Evolutionary conservation across 2,888 invertebrate species (phyloP).

Genomic region (Biston betularia): DNA sequence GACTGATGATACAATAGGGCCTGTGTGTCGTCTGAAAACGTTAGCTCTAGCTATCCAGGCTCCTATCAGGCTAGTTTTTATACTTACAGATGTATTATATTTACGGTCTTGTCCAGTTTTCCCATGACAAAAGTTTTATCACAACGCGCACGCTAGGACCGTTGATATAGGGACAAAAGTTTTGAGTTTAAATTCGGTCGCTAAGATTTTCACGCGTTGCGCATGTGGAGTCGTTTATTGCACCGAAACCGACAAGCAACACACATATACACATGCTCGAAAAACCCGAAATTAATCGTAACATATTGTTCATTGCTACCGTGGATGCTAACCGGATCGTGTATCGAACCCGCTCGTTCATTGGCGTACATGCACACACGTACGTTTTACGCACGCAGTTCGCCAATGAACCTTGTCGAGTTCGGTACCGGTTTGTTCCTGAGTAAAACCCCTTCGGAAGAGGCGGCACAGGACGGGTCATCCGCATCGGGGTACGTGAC

Average conservation of each 20-base stretch:
- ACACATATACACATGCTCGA: constrained; percentile 64
- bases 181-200: too few species aligned
- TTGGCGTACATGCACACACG: constrained; percentile 49
- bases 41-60: background rate
- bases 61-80: too few species aligned
- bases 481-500: constrained; percentile 88
- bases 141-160: too few species aligned
- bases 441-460: constrained; percentile 96
- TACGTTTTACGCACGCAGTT: constrained; percentile 80
- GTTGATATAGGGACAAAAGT: too few species aligned
- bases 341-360: constrained; percentile 65
- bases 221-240: constrained; percentile 4
- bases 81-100: background rate
- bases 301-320: constrained; percentile 81
- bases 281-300: constrained; percentile 63
- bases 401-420: constrained; percentile 98
- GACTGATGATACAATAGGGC: background rate
- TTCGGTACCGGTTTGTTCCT: constrained; percentile 97
- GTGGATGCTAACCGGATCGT: constrained; percentile 78
- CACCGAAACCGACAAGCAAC: constrained; percentile 44
- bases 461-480: constrained; percentile 90
- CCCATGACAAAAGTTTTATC: too few species aligned
- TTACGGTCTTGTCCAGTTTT: too few species aligned
- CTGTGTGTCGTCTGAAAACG: background rate
- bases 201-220: background rate